Evolutionary conservation across 1,140 invertebrate genomes (phyloP).

Genomic region (Drosophila ohnishii): DNA sequence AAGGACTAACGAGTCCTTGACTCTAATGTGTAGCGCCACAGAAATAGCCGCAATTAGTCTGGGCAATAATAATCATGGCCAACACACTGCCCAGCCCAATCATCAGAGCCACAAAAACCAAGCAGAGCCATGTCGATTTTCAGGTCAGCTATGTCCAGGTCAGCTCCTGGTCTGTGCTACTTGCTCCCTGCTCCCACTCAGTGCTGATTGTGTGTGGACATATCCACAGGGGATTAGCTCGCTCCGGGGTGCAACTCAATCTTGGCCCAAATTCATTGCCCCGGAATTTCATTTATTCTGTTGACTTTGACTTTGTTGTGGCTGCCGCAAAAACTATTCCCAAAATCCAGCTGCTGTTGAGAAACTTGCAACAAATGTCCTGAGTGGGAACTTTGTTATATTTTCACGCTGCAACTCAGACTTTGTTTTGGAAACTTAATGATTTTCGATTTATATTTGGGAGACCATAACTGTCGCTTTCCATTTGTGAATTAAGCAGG

Average conservation of each 20-base stretch:
- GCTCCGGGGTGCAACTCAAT: constrained; percentile 11
- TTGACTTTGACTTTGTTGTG: constrained; percentile 38
- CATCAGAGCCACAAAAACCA: neutral
- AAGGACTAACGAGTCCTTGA: neutral
- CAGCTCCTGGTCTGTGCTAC: neutral
- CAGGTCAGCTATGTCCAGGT: neutral
- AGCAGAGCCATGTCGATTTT: neutral
- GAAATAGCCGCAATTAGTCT: constrained; percentile 2
- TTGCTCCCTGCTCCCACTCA: neutral
- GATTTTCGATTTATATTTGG: neutral
- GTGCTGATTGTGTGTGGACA: neutral
- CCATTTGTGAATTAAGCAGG: constrained; percentile 31
- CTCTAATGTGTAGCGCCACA: neutral
- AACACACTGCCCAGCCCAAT: neutral
- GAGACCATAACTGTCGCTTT: neutral
- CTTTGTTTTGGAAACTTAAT: neutral
- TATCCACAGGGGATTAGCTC: neutral
- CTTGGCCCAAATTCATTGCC: constrained; percentile 28
- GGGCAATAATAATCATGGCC: neutral
- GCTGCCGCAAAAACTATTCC: constrained; percentile 13
- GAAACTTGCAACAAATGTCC: constrained; percentile 8
- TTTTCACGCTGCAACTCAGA: neutral
- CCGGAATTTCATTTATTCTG: constrained; percentile 42
- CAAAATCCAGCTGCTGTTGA: neutral
- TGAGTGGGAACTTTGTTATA: constrained; percentile 12